Evolutionary conservation across 2,797 vertebrate species (phyloP).

Genomic region (Florisuga fusca): DNA sequence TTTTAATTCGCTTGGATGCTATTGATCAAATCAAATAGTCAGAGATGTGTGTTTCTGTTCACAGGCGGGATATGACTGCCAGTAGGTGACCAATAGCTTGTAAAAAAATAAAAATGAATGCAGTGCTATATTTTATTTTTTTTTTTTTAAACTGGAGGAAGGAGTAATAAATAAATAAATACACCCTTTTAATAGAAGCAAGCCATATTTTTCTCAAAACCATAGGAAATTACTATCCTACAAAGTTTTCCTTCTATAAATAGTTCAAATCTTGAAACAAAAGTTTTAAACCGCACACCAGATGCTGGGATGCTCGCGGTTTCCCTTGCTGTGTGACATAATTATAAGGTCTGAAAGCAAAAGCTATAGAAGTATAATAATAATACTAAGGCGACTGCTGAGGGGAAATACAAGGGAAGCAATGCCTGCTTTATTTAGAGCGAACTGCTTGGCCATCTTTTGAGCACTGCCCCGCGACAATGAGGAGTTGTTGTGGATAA

Average conservation of each 20-base stretch:
- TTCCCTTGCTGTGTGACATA: conserved; percentile 86
- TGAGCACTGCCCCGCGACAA: conserved; percentile 6
- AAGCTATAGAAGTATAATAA: conserved; percentile 76
- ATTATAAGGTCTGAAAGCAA: conserved; percentile 83
- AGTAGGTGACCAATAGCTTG: conserved; percentile 1
- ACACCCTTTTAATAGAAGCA: conserved; percentile 74
- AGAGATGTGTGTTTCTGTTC: neutral
- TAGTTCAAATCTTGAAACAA: conserved; percentile 86
- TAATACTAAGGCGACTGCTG: conserved; percentile 71
- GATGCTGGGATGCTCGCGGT: conserved; percentile 85
- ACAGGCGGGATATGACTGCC: neutral
- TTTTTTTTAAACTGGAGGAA: neutral
- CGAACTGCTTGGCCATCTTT: neutral
- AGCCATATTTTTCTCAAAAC: conserved; percentile 79
- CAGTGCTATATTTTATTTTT: neutral
- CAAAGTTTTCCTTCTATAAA: conserved; percentile 85
- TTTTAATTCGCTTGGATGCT: neutral
- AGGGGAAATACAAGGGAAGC: conserved; percentile 70
- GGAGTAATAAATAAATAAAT: conserved; percentile 74
- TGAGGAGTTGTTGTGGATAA: conserved; percentile 5
- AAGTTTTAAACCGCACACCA: conserved; percentile 85
- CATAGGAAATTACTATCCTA: conserved; percentile 86
- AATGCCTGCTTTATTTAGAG: conserved; percentile 64
- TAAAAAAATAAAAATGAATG: neutral
- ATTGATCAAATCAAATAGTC: neutral